phyloP scores from a whole-genome alignment of 2,797 vertebrate species.

The Melanotaenia trifasciata region DNA sequence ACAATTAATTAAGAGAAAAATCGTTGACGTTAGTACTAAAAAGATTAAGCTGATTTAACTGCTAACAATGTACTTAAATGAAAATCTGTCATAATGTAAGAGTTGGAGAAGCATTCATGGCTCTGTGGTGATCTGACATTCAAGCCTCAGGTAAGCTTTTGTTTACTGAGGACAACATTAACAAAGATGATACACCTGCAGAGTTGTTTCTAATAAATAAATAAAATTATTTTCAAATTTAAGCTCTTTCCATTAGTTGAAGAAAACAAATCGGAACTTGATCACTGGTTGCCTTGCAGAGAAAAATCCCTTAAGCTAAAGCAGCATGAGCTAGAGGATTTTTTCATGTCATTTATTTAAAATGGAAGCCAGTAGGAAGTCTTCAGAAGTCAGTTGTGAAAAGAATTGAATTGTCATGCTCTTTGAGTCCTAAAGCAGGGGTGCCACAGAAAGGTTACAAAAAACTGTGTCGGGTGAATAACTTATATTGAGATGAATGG shows the following conservation, averaged over 20 bases:
- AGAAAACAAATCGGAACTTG: conserved; percentile 1
- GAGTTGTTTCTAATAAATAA: neutral
- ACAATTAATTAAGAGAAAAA: no score
- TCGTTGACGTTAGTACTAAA: no score
- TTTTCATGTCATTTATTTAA: conserved; percentile 17
- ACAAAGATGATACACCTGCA: neutral
- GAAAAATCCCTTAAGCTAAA: conserved; percentile 8
- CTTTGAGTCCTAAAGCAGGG: neutral
- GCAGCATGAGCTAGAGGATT: conserved; percentile 3
- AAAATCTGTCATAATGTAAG: no score
- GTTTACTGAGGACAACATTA: neutral
- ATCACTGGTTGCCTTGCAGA: neutral
- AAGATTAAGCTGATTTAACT: no score
- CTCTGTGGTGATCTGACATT: neutral
- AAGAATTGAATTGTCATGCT: neutral
- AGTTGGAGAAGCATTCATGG: neutral
- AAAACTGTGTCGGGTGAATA: neutral
- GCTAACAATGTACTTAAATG: no score
- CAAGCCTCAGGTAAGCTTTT: neutral
- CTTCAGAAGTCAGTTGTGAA: conserved; percentile 2
- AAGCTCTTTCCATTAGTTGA: neutral
- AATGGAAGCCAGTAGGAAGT: conserved; percentile 9
- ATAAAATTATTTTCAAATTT: neutral
- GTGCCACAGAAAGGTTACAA: neutral
- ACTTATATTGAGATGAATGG: neutral